Percentiles rank a stretch among this genome's conserved stretches.
Conservation (phyloP, 2,888 invertebrate species). For the Lasioglossum zephyrum region DNA sequence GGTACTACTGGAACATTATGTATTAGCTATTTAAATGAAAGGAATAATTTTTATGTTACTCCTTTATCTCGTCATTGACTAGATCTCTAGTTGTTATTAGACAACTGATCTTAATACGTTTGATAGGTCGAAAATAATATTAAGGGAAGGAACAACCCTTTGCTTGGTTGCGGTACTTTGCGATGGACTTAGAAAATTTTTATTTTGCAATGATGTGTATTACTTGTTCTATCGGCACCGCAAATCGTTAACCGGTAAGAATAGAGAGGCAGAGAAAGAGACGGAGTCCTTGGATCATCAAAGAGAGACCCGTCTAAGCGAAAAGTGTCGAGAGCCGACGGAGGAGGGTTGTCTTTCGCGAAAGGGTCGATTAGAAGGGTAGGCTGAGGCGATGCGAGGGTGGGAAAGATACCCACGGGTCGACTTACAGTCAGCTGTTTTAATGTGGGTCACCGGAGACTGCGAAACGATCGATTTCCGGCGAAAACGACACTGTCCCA, state of each 20-base stretch:
- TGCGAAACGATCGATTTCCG: slow-evolving; percentile 76
- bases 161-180: neutral
- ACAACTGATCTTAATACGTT: too few species aligned
- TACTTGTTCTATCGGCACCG: neutral
- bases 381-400: slow-evolving; percentile 44
- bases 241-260: neutral
- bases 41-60: too few species aligned
- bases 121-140: too few species aligned
- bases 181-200: neutral
- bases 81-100: too few species aligned
- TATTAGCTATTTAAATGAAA: too few species aligned
- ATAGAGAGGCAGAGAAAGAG: neutral
- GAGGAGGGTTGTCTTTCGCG: slow-evolving; percentile 49
- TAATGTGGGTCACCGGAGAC: slow-evolving; percentile 79
- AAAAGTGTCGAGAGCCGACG: slow-evolving; percentile 28
- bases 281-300: neutral
- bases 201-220: neutral
- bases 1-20: too few species aligned
- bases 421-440: slow-evolving; percentile 78
- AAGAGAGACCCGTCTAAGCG: slow-evolving; percentile 3
- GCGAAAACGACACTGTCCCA: neutral
- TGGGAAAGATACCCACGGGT: slow-evolving; percentile 63
- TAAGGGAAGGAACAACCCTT: neutral
- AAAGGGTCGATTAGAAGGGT: slow-evolving; percentile 59
- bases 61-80: too few species aligned